Percentiles rank a stretch among this genome's conserved stretches.
These are phyloP conservation scores for Thalpophila matura DNA, from an alignment of 2,888 invertebrate species.

Conservation along the genomic window DNA sequence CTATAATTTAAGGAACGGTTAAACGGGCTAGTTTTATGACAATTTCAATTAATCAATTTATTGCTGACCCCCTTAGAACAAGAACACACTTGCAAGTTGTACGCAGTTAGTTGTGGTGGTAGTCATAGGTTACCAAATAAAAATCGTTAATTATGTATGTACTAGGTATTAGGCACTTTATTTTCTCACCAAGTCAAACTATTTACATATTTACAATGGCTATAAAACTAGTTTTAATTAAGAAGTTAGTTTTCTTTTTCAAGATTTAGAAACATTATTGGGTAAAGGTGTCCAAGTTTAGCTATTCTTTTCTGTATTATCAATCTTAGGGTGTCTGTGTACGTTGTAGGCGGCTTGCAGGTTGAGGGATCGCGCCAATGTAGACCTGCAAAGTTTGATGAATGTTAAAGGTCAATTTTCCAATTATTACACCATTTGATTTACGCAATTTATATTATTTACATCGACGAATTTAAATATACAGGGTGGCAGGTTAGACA, in stretches of 20 bases:
- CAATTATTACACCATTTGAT: neutral
- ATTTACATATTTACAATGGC: conserved; percentile 68
- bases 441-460: no score
- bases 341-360: conserved; percentile 93
- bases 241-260: conserved; percentile 73
- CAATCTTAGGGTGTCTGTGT: conserved; percentile 95
- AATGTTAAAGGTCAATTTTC: neutral
- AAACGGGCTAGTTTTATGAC: no score
- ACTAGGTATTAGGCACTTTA: conserved; percentile 68
- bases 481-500: no score
- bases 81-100: no score
- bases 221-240: conserved; percentile 49
- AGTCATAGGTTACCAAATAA: conserved; percentile 5
- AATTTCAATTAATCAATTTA: no score
- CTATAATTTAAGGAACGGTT: no score
- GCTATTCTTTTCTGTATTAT: conserved; percentile 95
- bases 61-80: no score
- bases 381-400: conserved; percentile 79
- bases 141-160: conserved; percentile 19
- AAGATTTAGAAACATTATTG: conserved; percentile 92
- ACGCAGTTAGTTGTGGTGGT: no score
- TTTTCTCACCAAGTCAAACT: conserved; percentile 53
- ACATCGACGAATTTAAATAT: no score
- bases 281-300: conserved; percentile 94
- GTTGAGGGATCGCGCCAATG: conserved; percentile 95